These are phyloP conservation scores for Drosophila villosipedis DNA, from an alignment of 2,888 invertebrate genomes.

Conservation along the genomic window DNA sequence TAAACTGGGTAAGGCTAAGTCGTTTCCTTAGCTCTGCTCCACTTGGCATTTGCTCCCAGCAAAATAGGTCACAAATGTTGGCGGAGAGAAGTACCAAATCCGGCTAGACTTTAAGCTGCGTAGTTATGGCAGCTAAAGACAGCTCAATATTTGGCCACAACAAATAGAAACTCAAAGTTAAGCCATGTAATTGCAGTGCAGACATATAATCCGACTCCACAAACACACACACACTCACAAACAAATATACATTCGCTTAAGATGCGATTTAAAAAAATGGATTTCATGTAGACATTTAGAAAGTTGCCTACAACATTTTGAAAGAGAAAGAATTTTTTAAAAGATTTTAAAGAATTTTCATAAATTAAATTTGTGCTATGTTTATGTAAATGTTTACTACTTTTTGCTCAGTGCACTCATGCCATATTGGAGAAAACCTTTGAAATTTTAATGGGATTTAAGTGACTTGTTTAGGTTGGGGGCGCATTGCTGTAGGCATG, in stretches of 20 bases:
- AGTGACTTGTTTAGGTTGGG: constrained; percentile 36
- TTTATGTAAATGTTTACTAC: background rate
- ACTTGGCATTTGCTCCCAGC: constrained; percentile 15
- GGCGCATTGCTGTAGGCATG: constrained; percentile 42
- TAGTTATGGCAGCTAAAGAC: constrained; percentile 36
- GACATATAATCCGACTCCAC: constrained; percentile 15
- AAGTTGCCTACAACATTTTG: background rate
- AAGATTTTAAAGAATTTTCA: background rate
- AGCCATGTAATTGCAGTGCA: constrained; percentile 55
- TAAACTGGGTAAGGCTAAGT: constrained; percentile 64
- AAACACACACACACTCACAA: background rate
- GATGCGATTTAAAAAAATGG: background rate
- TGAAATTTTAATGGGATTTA: constrained; percentile 75
- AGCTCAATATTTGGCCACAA: constrained; percentile 53
- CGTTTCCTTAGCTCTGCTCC: constrained; percentile 24
- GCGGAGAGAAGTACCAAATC: background rate
- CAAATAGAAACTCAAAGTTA: constrained; percentile 39
- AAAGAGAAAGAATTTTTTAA: background rate
- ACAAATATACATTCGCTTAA: background rate
- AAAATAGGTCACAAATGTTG: constrained; percentile 62
- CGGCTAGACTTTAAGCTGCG: constrained; percentile 15
- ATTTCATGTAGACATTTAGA: fast-evolving
- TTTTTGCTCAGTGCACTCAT: background rate
- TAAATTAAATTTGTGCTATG: background rate
- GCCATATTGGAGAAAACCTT: constrained; percentile 26